A percentile compares a stretch with the other conserved stretches of the same genome.
phyloP scores from a whole-genome alignment of 1,140 invertebrate species.

The Drosophila carrolli region DNA sequence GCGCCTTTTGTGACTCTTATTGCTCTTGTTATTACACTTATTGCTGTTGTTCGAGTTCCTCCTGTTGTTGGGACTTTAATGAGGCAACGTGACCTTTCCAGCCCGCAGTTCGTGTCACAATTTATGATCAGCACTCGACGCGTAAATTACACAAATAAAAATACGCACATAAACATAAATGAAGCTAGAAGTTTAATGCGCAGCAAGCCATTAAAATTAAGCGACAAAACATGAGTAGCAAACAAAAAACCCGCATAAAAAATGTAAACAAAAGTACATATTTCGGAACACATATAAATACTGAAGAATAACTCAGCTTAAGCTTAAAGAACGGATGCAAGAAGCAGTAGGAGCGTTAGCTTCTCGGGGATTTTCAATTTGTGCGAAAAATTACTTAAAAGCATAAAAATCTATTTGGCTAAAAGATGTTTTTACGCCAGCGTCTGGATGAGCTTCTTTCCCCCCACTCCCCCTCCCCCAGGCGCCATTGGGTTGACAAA shows the following conservation, averaged over 20 bases:
- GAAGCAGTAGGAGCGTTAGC: slow-evolving; percentile 6
- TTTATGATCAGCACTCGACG: slow-evolving; percentile 71
- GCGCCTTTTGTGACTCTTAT: slow-evolving; percentile 42
- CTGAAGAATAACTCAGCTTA: not conserved
- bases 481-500: slow-evolving; percentile 1
- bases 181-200: slow-evolving; percentile 63
- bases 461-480: not conserved
- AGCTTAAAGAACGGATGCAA: slow-evolving; percentile 17
- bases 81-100: slow-evolving; percentile 74
- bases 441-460: slow-evolving; percentile 12
- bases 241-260: slow-evolving; percentile 51
- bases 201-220: slow-evolving; percentile 72
- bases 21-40: slow-evolving; percentile 72
- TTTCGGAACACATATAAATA: not conserved
- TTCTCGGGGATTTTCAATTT: slow-evolving; percentile 41
- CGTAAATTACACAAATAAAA: slow-evolving; percentile 78
- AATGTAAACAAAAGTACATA: slow-evolving; percentile 1
- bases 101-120: slow-evolving; percentile 59
- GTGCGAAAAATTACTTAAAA: slow-evolving; percentile 61
- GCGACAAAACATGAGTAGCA: slow-evolving; percentile 79
- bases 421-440: slow-evolving; percentile 25
- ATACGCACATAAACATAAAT: slow-evolving; percentile 72
- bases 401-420: slow-evolving; percentile 71
- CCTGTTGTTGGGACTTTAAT: slow-evolving; percentile 58
- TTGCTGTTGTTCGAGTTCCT: slow-evolving; percentile 57